Base-by-base conservation (phyloP, 2,113 vertebrate genomes). In the Chinchilla lanigera region DNA sequence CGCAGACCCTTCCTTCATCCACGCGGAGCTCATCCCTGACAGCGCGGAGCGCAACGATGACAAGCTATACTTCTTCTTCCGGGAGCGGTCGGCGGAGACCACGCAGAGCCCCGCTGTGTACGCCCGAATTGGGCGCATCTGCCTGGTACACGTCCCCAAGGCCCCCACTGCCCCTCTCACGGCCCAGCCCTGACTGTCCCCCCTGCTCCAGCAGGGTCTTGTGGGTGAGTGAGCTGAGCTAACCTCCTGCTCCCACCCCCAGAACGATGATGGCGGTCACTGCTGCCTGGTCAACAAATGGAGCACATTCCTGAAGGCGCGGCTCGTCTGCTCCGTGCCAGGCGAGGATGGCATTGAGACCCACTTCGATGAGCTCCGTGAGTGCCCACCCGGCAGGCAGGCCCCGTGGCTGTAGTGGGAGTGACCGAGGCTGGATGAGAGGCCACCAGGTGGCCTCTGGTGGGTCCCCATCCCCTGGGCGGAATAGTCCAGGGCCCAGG, bases 11-110 rank as follows among this genome's bases (percentile, higher is more conserved):
- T 99, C 99, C 1, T 99, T 99, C 1, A 98, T 99, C 97, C 99
- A 99, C 0, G 99, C 99, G 4, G 99, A 99, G 98, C 99, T 99
- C 97, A 99, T 99, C 97, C 99, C 99, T 0, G 99, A 99, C 98
- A 99, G 99, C 2, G 99, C 99, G 0, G 99, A 99, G 98, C 99
- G 99, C 97, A 99, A 99, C 0, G 99, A 99, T 0, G 99, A 99
- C 98, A 99, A 99, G 94, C 99, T 99, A n/a, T 99, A 99, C 98
- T 99, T 99, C 98, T 99, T 99, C 99, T 99, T 99, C 98, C 99
- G 99, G 3, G 99, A 99, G 98, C 99, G 99, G 97, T 99, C 99
- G 0, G 99, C 99, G 0, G 99, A 99, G 97, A 99, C 99, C 50
- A 99, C 99, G 0, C 99, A 99, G 98, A 99, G 99, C 98, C 99